Evolutionary conservation across 2,113 vertebrate species (phyloP).

Genomic region (Stictonetta naevosa): DNA sequence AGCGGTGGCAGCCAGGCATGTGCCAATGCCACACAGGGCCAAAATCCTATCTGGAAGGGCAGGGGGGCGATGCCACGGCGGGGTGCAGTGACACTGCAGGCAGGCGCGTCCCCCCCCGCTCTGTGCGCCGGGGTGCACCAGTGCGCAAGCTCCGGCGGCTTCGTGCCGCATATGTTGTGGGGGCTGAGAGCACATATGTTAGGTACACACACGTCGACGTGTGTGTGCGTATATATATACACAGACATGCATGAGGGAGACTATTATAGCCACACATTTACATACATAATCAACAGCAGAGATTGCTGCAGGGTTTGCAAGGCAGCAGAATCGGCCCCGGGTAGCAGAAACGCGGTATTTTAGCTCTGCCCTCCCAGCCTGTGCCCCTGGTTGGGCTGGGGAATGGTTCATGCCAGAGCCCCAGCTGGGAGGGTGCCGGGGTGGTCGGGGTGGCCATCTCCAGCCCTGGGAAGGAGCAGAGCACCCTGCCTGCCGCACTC

Average conservation of each 20-base stretch:
- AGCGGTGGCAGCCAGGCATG: rapidly evolving
- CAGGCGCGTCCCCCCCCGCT: rapidly evolving
- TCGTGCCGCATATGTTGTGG: conserved; percentile 28
- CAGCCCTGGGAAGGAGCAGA: background rate
- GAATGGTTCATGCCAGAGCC: background rate
- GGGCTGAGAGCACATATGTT: conserved; percentile 65
- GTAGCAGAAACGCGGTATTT: background rate
- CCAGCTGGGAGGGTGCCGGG: background rate
- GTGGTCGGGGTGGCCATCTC: background rate
- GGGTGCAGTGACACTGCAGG: rapidly evolving
- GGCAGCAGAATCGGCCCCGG: background rate
- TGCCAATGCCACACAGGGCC: rapidly evolving
- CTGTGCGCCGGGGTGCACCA: rapidly evolving
- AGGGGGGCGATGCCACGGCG: rapidly evolving
- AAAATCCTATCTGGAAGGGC: background rate
- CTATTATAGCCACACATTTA: conserved; percentile 47
- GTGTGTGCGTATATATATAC: conserved; percentile 32
- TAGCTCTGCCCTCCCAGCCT: background rate
- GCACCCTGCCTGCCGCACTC: rapidly evolving
- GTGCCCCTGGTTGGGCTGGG: background rate
- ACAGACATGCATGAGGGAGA: conserved; percentile 47
- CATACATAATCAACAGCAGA: conserved; percentile 49
- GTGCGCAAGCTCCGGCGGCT: rapidly evolving
- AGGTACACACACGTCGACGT: conserved; percentile 46
- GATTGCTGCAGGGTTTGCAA: background rate